Base-by-base conservation (phyloP, 2,113 vertebrate genomes). In the Phylloscopus whistleri region DNA sequence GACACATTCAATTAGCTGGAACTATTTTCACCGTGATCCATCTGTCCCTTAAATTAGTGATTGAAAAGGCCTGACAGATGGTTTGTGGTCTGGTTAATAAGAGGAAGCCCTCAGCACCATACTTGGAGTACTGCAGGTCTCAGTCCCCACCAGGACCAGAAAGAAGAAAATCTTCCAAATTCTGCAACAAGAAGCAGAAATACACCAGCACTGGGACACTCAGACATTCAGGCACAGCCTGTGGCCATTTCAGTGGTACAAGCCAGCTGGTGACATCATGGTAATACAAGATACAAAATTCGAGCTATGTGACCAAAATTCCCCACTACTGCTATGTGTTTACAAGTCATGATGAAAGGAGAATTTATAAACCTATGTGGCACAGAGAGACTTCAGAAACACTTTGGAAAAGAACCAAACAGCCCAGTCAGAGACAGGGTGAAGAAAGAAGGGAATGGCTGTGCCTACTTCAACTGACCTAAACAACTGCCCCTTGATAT, bases 21-120 rank as follows among this genome's bases (percentile, higher is more conserved):
- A 23, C 41, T 92, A 27, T 80, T 93, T 85, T 72, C 62, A 13
- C 11, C 3, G 49, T 79, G n/a, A 77, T 55, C 51, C 31, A 49
- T 94, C 73, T 86, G 79, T 88, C 51, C 31, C 84, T 56, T 59
- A 84, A 92, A 89, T 72, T 56, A 87, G 39, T 0, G 0, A 52
- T 13, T 44, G 73, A 60, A 84, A 96, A 92, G 16, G 24, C 35
- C 39, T 74, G 35, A 70, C 91, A 91, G 77, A 94, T 84, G 78
- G 68, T 41, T 78, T 84, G 44, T 52, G 48, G 44, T 89, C 70
- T 81, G 43, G 27, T 72, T 33, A 68, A 31, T 68, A 63, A 82
- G 56, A 84, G 66, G 44, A 81, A 92, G 81, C 16, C 30, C 23
- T 67, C 56, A 75, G 49, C 69, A 82, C 33, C 49, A 51, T 16